phyloP scores from a whole-genome alignment of 2,113 vertebrate genomes.

The Thunnus maccoyii region DNA sequence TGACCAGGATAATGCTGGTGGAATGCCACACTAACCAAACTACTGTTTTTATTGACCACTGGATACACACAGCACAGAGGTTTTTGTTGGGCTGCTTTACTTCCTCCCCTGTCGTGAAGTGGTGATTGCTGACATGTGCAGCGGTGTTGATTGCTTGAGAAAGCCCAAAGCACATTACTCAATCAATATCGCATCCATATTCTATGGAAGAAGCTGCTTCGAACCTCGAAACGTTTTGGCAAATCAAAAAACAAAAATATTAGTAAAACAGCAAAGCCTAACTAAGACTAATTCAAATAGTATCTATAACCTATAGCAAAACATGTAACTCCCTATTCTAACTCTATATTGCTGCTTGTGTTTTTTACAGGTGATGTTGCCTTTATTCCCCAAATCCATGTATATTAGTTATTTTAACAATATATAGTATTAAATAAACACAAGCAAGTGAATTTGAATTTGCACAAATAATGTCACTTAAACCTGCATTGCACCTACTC shows the following conservation, averaged over 20 bases:
- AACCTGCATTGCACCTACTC: too few relatives aligned
- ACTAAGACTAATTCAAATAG: too few relatives aligned
- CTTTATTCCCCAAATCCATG: too few relatives aligned
- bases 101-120: slow-evolving; percentile 57
- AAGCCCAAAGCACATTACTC: slow-evolving; percentile 26
- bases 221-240: too few relatives aligned
- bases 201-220: too few relatives aligned
- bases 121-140: slow-evolving; percentile 38
- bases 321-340: neutral
- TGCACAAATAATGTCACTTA: too few relatives aligned
- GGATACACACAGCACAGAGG: slow-evolving; percentile 41
- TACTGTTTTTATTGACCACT: slow-evolving; percentile 65
- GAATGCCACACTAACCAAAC: slow-evolving; percentile 71
- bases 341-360: neutral
- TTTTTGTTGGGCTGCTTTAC: slow-evolving; percentile 55
- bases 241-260: neutral
- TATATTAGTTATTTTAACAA: too few relatives aligned
- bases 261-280: too few relatives aligned
- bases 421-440: too few relatives aligned
- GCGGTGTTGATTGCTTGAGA: slow-evolving; percentile 27
- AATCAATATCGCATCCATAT: neutral
- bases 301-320: neutral
- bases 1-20: slow-evolving; percentile 65
- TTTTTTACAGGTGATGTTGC: too few relatives aligned
- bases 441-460: too few relatives aligned